Base-by-base conservation (phyloP, 64 coral and sea anemone species). In the Porites lutea region DNA sequence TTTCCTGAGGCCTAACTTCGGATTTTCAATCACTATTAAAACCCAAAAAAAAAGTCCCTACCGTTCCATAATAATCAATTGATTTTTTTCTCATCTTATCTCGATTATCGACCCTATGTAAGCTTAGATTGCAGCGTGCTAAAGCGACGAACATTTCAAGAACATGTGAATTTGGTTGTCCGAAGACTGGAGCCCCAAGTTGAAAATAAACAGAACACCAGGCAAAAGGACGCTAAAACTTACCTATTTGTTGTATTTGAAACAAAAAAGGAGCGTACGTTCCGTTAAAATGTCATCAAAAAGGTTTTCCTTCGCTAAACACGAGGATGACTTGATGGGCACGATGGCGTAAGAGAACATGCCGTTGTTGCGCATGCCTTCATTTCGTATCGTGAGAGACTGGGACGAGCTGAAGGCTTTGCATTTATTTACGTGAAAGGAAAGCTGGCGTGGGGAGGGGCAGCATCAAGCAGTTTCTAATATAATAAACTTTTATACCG, bases 271-370 rank as follows among this genome's bases (percentile, higher is more conserved):
- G 68, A 74, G 63, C 6, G 18, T 13, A 89, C 13, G 4, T 58
- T 65, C 77, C 43, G 80, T 54, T 88, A 89, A 94, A 94, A 94
- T 84, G 81, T 89, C 87, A 88, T 89, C 74, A 79, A 94, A 89
- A 86, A 68, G 44, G 74, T 89, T 63, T 74, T 89, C 92, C 88
- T 73, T 82, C 75, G 52, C 73, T 61, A 52, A 71, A 94, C 87
- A 94, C 87, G 92, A 94, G 87, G 87, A 89, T 94, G 87, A 83
- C 87, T 94, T 94, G 69, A 94, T 89, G 77, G 65, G 78, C 78
- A 72, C 59, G 88, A 94, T 94, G 92, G 92, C 92, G 92, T 88
- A 89, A 94, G 92, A 94, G 87, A 94, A 82, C 59, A 21, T 49
- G 51, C 51, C 83, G 64, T 66, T 59, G 76, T 74, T 74, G 92